These are phyloP conservation scores for Rhyacophila brunnea DNA, from an alignment of 1,140 invertebrate genomes.

Conservation along the genomic window DNA sequence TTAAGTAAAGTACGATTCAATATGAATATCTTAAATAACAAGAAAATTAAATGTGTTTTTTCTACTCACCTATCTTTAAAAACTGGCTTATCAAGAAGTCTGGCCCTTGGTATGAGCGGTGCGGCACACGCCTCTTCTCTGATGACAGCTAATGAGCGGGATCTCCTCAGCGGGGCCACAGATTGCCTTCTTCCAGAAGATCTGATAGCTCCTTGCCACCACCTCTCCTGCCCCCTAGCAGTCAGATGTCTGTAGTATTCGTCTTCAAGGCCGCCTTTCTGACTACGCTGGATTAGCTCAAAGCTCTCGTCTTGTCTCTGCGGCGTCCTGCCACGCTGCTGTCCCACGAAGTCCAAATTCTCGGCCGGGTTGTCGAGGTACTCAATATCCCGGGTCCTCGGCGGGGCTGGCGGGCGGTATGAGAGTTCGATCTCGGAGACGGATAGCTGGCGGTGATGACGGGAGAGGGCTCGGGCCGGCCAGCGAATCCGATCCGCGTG, in stretches of 20 bases:
- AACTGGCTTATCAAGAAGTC: constrained; percentile 70
- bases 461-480: constrained; percentile 49
- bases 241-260: constrained; percentile 28
- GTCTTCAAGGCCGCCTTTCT: constrained; percentile 14
- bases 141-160: constrained; percentile 72
- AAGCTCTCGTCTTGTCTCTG: not conserved
- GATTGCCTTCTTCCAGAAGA: not conserved
- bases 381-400: constrained; percentile 50
- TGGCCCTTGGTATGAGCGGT: constrained; percentile 74
- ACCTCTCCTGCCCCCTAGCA: constrained; percentile 13
- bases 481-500: constrained; percentile 56
- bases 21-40: too few species aligned
- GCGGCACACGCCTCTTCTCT: constrained; percentile 71
- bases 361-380: constrained; percentile 54
- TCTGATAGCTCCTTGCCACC: constrained; percentile 4
- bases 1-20: too few species aligned
- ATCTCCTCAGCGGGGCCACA: constrained; percentile 55
- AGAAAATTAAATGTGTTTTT: too few species aligned
- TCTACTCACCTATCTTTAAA: constrained; percentile 71
- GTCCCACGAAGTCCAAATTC: constrained; percentile 50
- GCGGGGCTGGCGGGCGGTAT: constrained; percentile 8
- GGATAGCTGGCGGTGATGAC: constrained; percentile 45
- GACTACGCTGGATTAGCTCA: too few species aligned
- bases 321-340: constrained; percentile 39
- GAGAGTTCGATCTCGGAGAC: constrained; percentile 47